Evolutionary conservation across 2,113 vertebrate species (phyloP), one percentile per base, ranked within the genome.

Genomic region (Grammomys dolichurus): DNA sequence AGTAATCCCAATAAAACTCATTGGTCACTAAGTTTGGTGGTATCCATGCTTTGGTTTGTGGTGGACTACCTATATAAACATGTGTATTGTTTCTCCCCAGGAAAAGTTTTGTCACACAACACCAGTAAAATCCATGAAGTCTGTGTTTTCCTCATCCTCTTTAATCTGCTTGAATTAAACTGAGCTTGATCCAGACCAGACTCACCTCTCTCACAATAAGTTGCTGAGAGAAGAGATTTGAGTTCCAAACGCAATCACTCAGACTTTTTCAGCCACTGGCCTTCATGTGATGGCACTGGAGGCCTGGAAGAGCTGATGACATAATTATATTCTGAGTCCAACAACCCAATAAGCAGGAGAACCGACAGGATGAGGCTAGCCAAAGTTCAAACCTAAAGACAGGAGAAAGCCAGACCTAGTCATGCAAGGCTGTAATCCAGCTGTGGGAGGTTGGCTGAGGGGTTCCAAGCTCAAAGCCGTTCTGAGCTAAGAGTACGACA

Each of bases 81-180:
- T 8, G 13, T 70, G 7, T 73, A 20, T 72, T 40, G 19, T 40
- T 22, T 73, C n/a, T 73, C 72, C 72, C 72, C 3, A 40, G 19
- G 72, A 22, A 73, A 40, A 1, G 3, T 73, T 73, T 40, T 40
- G n/a, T 73, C 33, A 22, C n/a, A 40, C 72, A 73, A 40, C 72
- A 73, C 72, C 7, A 19, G 10, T n/a, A 24, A 90, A 85, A 17
- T 7, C 78, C 54, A 51, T 60, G 63, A 51, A 48, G 36, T 84
- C 10, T 87, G 24, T 40, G 28, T 70, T 94, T 90, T 90, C 85
- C 76, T 90, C 33, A 72, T 40, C 19, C 26, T 67, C 11, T 96
- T 51, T 84, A 31, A 87, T 72, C 90, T 78, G 60, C 54, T 92
- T 67, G 31, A 91, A 91, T 78, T 65, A n/a, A 84, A 28, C 54